A percentile compares a stretch with the other conserved stretches of the same genome.
phyloP scores from a whole-genome alignment of 2,113 vertebrate species.

The Carassius auratus region DNA sequence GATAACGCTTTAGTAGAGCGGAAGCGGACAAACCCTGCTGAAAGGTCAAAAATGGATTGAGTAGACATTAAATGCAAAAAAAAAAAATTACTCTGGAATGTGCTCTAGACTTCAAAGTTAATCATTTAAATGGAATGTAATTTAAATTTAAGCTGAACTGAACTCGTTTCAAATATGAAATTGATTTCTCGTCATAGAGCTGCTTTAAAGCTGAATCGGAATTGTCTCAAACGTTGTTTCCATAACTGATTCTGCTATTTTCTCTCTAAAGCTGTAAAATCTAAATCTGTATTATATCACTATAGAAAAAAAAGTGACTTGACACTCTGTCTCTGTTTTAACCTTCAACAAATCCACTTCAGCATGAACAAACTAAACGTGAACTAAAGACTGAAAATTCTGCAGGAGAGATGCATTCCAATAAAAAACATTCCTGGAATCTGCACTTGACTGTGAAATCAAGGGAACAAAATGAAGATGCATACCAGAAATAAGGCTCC shows the following conservation, averaged over 20 bases:
- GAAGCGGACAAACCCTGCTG: conserved; percentile 64
- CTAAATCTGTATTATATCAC: not conserved
- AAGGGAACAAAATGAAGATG: not conserved
- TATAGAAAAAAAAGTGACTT: not conserved
- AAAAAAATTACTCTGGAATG: not conserved
- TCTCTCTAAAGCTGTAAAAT: too few relatives aligned
- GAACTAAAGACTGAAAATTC: not conserved
- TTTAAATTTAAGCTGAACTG: not conserved
- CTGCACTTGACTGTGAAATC: not conserved
- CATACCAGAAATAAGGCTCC: not conserved
- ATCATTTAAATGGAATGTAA: not conserved
- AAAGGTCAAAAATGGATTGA: not conserved
- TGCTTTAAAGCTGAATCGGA: too few relatives aligned
- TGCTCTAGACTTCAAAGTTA: not conserved
- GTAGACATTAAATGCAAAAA: not conserved
- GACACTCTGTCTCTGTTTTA: not conserved
- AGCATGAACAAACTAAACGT: not conserved
- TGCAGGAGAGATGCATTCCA: not conserved
- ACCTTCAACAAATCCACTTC: not conserved
- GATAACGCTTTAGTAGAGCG: conserved; percentile 59
- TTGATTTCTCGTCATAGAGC: not conserved
- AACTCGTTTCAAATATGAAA: not conserved
- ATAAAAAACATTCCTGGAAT: not conserved
- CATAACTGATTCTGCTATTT: too few relatives aligned
- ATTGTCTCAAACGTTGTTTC: too few relatives aligned